Conservation (phyloP, 1,140 invertebrate genomes). For the Portunus trituberculatus region DNA sequence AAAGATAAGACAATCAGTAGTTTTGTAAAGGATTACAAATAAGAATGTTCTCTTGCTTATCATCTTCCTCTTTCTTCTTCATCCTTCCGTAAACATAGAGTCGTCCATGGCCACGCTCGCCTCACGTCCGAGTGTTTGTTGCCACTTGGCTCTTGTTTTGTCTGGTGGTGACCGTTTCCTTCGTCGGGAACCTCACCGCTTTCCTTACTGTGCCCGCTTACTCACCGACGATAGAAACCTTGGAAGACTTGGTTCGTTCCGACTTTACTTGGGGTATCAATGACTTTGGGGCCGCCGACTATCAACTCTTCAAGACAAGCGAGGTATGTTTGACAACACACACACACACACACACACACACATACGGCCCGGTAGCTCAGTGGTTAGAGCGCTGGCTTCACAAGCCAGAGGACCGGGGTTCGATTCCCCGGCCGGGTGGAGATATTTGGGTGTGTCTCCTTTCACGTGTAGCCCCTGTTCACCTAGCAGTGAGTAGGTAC, state of each 20-base stretch:
- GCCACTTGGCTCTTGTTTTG: constrained; percentile 59
- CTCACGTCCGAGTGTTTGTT: constrained; percentile 7
- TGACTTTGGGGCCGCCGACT: constrained; percentile 53
- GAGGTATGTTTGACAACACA: constrained; percentile 26
- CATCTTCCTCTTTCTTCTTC: no score
- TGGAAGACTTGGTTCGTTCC: constrained; percentile 58
- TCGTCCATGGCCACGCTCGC: background rate
- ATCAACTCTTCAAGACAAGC: constrained; percentile 62
- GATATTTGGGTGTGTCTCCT: no score
- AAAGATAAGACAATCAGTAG: no score
- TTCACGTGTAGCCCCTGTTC: no score
- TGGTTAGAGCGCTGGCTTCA: no score
- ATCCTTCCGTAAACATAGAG: background rate
- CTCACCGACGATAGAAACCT: constrained; percentile 49
- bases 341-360: no score
- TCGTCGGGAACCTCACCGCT: constrained; percentile 69
- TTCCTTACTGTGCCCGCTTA: constrained; percentile 62
- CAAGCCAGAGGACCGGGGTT: no score
- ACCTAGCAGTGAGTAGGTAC: no score
- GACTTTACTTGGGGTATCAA: constrained; percentile 63
- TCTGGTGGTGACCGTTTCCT: constrained; percentile 60
- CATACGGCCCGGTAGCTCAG: no score
- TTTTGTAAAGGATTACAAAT: no score
- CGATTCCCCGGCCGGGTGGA: no score
- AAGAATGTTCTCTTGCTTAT: no score